Evolutionary conservation across 1,140 invertebrate species (phyloP).

Genomic region (Halyomorpha halys): DNA sequence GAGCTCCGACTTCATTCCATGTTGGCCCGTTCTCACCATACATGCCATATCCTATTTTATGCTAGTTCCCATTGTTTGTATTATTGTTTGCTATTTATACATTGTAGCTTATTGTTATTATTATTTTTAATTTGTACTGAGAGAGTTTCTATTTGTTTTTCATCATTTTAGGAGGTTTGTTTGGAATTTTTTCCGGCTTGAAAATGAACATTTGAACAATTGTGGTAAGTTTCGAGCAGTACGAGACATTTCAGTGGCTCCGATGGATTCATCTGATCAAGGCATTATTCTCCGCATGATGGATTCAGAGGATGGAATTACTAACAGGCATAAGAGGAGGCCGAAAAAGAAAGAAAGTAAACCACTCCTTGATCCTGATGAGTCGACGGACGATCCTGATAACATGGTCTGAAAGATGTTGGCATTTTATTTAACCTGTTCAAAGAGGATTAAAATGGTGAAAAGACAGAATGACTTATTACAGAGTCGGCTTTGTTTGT

Average conservation of each 20-base stretch:
- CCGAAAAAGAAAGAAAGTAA: constrained; percentile 11
- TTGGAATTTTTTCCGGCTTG: constrained; percentile 99
- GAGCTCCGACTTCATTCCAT: too few relatives aligned
- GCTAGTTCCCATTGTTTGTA: too few relatives aligned
- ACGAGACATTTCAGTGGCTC: constrained; percentile 94
- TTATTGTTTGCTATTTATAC: too few relatives aligned
- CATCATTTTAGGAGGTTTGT: constrained; percentile 70
- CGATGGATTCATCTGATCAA: constrained; percentile 80
- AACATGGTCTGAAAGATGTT: not conserved
- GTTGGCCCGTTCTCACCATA: too few relatives aligned
- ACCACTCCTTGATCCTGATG: constrained; percentile 18
- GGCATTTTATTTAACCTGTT: too few relatives aligned
- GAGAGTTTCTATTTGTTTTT: too few relatives aligned
- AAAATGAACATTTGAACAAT: constrained; percentile 99
- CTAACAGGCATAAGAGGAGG: constrained; percentile 36
- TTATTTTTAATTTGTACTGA: too few relatives aligned
- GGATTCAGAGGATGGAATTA: constrained; percentile 54
- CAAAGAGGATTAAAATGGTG: too few relatives aligned
- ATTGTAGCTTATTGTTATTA: too few relatives aligned
- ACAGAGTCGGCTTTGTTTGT: too few relatives aligned
- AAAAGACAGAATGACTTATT: too few relatives aligned
- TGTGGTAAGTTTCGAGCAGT: constrained; percentile 99
- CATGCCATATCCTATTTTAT: too few relatives aligned
- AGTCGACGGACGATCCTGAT: constrained; percentile 21
- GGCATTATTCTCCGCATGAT: constrained; percentile 58